Evolutionary conservation across 2,113 vertebrate species (phyloP).

Genomic region (Sphaerodactylus townsendi): DNA sequence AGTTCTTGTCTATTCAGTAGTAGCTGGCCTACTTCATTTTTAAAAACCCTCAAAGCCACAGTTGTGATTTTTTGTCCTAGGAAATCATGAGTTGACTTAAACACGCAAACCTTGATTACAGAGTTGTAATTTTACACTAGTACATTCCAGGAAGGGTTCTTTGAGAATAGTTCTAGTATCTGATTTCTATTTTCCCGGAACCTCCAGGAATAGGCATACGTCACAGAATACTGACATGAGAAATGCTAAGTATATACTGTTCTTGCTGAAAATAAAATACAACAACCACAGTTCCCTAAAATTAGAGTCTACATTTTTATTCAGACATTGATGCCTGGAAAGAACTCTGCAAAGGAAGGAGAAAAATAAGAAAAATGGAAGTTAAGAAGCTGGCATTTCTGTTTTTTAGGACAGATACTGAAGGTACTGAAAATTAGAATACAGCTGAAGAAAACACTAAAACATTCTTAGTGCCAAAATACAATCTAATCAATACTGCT

Average conservation of each 20-base stretch:
- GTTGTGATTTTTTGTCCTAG: background rate
- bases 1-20: background rate
- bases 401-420: background rate
- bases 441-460: no score
- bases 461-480: no score
- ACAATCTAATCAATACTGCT: no score
- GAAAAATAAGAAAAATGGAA: background rate
- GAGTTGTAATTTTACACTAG: background rate
- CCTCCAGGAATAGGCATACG: background rate
- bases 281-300: slow-evolving; percentile 28
- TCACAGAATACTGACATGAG: background rate
- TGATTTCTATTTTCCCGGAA: slow-evolving; percentile 7
- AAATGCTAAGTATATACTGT: background rate
- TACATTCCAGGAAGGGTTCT: slow-evolving; percentile 24
- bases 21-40: background rate
- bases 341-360: background rate
- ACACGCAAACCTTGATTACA: slow-evolving; percentile 31
- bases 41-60: background rate
- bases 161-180: slow-evolving; percentile 45
- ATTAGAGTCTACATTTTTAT: slow-evolving; percentile 24
- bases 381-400: background rate
- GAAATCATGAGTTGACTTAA: slow-evolving; percentile 42
- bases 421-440: background rate
- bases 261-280: slow-evolving; percentile 55
- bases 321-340: background rate